phyloP scores from a whole-genome alignment of 2,797 vertebrate genomes.

The Chaetophractus vellerosus region DNA sequence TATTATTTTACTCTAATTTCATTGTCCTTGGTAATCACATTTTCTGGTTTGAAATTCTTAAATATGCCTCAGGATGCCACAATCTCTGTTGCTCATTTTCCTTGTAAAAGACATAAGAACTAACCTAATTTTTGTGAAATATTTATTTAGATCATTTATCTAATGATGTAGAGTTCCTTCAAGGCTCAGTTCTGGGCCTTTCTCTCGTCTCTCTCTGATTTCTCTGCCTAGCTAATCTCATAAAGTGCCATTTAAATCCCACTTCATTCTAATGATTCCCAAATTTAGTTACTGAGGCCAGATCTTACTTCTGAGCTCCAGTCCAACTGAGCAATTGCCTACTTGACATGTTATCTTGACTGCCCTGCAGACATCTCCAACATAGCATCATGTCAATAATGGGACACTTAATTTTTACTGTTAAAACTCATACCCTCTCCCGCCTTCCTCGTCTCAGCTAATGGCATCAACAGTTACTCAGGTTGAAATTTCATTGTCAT shows the following conservation, averaged over 20 bases:
- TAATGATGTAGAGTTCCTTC: not conserved
- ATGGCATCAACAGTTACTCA: not conserved
- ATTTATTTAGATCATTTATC: constrained; percentile 42
- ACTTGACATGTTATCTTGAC: not conserved
- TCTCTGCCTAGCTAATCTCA: not conserved
- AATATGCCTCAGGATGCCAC: not conserved
- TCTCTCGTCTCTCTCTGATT: not conserved
- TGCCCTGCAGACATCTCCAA: not conserved
- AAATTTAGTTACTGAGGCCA: not conserved
- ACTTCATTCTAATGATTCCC: not conserved
- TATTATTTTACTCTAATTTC: constrained; percentile 67
- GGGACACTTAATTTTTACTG: not conserved
- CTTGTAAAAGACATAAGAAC: constrained; percentile 14
- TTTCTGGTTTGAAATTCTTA: constrained; percentile 59
- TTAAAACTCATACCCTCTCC: not conserved
- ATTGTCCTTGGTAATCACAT: constrained; percentile 43
- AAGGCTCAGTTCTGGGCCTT: not conserved
- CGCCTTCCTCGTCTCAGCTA: not conserved
- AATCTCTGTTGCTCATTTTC: constrained; percentile 40
- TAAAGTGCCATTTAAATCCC: not conserved
- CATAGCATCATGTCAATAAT: not conserved
- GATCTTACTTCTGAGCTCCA: not conserved
- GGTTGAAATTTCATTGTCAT: not conserved
- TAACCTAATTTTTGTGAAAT: constrained; percentile 43
- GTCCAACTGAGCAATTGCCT: not conserved